Evolutionary conservation across 2,888 invertebrate genomes (phyloP).

Genomic region (Tridacna gigas): DNA sequence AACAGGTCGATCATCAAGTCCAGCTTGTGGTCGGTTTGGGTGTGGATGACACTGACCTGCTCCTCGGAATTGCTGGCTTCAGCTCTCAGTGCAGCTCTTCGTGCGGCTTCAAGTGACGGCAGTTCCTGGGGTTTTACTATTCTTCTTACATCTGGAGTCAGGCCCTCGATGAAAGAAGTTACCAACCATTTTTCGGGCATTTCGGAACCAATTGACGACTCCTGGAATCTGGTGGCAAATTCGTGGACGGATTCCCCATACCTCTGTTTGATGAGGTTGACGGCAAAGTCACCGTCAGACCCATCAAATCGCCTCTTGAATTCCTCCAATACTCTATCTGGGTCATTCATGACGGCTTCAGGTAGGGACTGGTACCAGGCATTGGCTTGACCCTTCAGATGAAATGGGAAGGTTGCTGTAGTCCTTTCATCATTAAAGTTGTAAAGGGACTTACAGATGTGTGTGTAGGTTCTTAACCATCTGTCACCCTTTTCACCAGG

Average conservation of each 20-base stretch:
- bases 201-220: background rate
- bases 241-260: conserved; percentile 8
- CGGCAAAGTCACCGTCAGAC: conserved; percentile 7
- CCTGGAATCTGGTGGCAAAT: conserved; percentile 8
- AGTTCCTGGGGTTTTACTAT: conserved; percentile 33
- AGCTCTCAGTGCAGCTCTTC: conserved; percentile 35
- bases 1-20: background rate
- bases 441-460: conserved; percentile 9
- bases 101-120: conserved; percentile 4
- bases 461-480: conserved; percentile 9
- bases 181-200: conserved; percentile 26
- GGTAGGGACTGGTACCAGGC: conserved; percentile 21
- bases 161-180: conserved; percentile 12
- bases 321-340: background rate
- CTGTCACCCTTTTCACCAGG: conserved; percentile 17
- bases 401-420: conserved; percentile 12
- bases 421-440: background rate
- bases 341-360: background rate
- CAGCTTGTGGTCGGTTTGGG: background rate
- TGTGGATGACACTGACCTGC: background rate
- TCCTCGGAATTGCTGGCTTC: background rate
- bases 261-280: background rate
- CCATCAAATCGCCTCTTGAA: conserved; percentile 35
- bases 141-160: background rate
- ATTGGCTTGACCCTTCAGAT: conserved; percentile 20